These are phyloP conservation scores for Bombyx mandarina DNA, from an alignment of 1,140 invertebrate species.

Conservation along the genomic window DNA sequence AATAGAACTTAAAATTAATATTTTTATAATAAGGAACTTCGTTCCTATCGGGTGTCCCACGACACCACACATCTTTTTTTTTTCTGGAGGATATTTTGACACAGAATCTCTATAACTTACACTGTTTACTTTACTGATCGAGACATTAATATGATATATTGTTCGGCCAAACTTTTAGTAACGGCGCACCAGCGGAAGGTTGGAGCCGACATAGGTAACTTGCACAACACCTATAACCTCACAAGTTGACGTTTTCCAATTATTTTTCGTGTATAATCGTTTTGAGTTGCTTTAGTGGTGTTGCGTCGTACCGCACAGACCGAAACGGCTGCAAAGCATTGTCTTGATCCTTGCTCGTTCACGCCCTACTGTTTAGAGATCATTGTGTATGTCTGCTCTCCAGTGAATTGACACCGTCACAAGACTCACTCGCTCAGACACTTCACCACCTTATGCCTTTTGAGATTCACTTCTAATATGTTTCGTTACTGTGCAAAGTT, in stretches of 20 bases:
- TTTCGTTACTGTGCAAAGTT: conserved; percentile 40
- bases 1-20: too few species aligned
- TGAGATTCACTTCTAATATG: conserved; percentile 49
- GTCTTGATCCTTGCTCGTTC: conserved; percentile 64
- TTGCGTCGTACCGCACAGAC: conserved; percentile 67
- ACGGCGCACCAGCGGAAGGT: conserved; percentile 81
- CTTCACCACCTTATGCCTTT: conserved; percentile 59
- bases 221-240: conserved; percentile 65
- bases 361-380: conserved; percentile 57
- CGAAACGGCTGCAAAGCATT: conserved; percentile 64
- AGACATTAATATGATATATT: conserved; percentile 63
- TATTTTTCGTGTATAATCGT: conserved; percentile 64
- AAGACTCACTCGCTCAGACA: conserved; percentile 55
- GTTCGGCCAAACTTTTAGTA: conserved; percentile 75
- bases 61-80: not conserved
- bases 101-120: conserved; percentile 28
- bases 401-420: conserved; percentile 53
- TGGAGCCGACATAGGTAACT: conserved; percentile 82
- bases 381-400: conserved; percentile 68
- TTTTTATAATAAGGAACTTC: too few species aligned
- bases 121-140: conserved; percentile 52
- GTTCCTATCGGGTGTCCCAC: too few species aligned
- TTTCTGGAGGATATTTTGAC: conserved; percentile 8
- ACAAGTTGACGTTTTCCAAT: conserved; percentile 68
- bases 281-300: conserved; percentile 69